A percentile compares a stretch with the other conserved stretches of the same genome.
Evolutionary conservation across 1,140 invertebrate species (phyloP).

Genomic region (Doryteuthis pealeii): DNA sequence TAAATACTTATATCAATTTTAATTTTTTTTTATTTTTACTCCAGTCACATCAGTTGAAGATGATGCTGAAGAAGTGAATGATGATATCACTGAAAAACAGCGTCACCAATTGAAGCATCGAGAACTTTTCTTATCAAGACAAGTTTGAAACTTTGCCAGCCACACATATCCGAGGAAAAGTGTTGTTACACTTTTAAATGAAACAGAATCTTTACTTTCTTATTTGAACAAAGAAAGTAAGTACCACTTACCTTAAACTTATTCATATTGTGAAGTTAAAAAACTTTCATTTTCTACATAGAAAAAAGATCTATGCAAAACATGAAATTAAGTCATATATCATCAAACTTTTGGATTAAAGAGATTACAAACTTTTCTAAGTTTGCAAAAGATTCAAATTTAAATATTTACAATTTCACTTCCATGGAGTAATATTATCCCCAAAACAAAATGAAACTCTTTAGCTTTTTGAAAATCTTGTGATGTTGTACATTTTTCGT

Average conservation of each 20-base stretch:
- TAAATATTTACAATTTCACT: too few species aligned
- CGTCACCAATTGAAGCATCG: slow-evolving; percentile 95
- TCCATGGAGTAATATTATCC: too few species aligned
- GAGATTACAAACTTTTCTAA: too few species aligned
- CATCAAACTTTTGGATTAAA: too few species aligned
- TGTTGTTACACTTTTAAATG: slow-evolving; percentile 95
- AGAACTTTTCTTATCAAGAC: slow-evolving; percentile 95
- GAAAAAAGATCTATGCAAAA: too few species aligned
- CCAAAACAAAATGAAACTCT: too few species aligned
- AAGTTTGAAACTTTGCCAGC: slow-evolving; percentile 97
- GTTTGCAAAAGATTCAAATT: too few species aligned
- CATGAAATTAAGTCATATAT: too few species aligned
- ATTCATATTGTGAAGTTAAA: neutral
- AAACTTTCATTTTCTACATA: too few species aligned
- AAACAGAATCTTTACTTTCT: slow-evolving; percentile 92
- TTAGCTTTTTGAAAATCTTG: too few species aligned
- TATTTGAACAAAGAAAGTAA: slow-evolving; percentile 94
- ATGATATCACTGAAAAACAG: slow-evolving; percentile 63
- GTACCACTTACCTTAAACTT: slow-evolving; percentile 20
- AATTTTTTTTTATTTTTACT: neutral
- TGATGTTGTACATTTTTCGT: too few species aligned
- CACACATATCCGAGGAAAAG: slow-evolving; percentile 98
- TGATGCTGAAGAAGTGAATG: slow-evolving; percentile 62
- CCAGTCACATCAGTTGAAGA: slow-evolving; percentile 48
- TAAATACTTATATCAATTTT: too few species aligned